Evolutionary conservation across 2,797 vertebrate genomes (phyloP).

Genomic region (Mus caroli): DNA sequence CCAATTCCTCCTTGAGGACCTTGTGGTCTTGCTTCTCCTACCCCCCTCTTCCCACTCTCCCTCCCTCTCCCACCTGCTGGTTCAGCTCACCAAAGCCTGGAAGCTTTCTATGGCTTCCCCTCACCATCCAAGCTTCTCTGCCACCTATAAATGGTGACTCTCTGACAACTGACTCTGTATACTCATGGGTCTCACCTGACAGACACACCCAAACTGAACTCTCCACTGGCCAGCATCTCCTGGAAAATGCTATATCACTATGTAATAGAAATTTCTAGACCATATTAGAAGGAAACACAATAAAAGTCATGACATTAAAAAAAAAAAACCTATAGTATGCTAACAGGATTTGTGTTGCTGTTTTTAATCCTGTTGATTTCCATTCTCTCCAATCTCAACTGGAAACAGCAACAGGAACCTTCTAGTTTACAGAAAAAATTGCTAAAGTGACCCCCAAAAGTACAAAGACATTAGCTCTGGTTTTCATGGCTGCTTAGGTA

Average conservation of each 20-base stretch:
- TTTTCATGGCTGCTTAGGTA: not conserved
- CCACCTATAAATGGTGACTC: not conserved
- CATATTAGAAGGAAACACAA: not conserved
- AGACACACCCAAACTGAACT: too few species aligned
- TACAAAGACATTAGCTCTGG: fast-evolving
- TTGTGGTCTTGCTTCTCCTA: not conserved
- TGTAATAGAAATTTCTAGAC: not conserved
- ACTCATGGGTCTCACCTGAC: not conserved
- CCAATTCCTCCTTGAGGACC: not conserved
- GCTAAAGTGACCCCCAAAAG: not conserved
- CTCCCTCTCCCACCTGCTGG: too few species aligned
- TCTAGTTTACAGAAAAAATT: not conserved
- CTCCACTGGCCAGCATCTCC: not conserved
- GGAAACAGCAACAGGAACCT: not conserved
- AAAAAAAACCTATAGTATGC: too few species aligned
- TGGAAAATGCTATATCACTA: not conserved
- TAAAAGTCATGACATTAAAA: not conserved
- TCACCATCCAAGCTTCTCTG: not conserved
- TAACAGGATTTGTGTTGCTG: not conserved
- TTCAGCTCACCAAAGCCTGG: not conserved
- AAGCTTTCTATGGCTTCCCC: not conserved
- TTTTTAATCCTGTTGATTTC: not conserved
- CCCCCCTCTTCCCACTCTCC: too few species aligned
- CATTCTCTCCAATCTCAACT: not conserved
- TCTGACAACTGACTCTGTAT: not conserved